Percentiles rank a stretch among this genome's conserved stretches.
These are phyloP conservation scores for Microchirus variegatus DNA, from an alignment of 2,797 vertebrate genomes.

Conservation along the genomic window DNA sequence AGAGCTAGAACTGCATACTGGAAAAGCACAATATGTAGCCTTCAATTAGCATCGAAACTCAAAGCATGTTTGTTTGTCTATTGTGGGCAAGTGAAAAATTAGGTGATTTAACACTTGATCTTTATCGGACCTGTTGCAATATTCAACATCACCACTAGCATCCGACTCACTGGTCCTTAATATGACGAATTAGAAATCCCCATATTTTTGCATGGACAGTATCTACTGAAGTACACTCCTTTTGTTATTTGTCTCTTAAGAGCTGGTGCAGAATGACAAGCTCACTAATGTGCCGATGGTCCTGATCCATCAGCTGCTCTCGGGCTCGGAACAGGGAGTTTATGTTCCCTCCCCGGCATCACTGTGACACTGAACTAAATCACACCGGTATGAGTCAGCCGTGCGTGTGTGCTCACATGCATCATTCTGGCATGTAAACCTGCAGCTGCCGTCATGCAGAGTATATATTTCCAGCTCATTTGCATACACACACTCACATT, in stretches of 20 bases:
- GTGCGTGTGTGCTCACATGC: not conserved
- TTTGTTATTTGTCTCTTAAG: not conserved
- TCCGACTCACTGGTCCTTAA: not conserved
- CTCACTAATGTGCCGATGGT: not conserved
- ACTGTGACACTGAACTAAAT: slow-evolving; percentile 11
- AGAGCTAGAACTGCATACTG: too few species aligned
- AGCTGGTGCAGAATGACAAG: slow-evolving; percentile 2
- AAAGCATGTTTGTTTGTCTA: too few species aligned
- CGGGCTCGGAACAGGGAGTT: slow-evolving; percentile 6
- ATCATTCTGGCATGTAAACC: too few species aligned
- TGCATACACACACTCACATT: too few species aligned
- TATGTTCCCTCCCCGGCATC: slow-evolving; percentile 1
- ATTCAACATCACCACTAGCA: not conserved
- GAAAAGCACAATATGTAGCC: too few species aligned
- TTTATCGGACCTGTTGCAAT: not conserved
- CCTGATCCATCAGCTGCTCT: slow-evolving; percentile 15
- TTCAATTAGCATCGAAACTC: too few species aligned
- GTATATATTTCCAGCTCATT: too few species aligned
- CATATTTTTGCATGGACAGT: not conserved
- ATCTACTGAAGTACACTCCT: not conserved
- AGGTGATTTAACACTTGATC: not conserved
- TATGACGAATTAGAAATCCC: not conserved
- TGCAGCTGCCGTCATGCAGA: too few species aligned
- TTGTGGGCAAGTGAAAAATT: too few species aligned
- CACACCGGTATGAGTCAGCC: not conserved